A percentile compares a stretch with the other conserved stretches of the same genome.
Evolutionary conservation across 2,888 invertebrate genomes (phyloP).

Genomic region (Folsomia manolachei): DNA sequence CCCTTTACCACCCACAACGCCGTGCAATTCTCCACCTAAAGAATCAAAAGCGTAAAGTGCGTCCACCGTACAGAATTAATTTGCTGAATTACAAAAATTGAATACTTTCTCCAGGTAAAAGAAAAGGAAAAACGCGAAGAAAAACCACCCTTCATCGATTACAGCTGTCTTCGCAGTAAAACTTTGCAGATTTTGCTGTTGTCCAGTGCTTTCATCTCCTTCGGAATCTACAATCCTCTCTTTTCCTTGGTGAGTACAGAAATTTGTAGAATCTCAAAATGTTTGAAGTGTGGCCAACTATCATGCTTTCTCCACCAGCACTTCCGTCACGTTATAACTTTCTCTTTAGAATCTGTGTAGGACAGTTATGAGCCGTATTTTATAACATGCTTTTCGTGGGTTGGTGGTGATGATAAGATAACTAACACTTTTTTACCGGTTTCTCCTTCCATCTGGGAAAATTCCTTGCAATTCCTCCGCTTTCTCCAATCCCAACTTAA

Average conservation of each 20-base stretch:
- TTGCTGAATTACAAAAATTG: too few relatives aligned
- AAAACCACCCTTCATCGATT: slow-evolving; percentile 80
- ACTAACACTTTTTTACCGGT: background rate
- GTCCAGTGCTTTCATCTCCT: slow-evolving; percentile 74
- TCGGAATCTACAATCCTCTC: slow-evolving; percentile 81
- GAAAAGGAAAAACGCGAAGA: slow-evolving; percentile 75
- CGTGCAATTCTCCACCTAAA: slow-evolving; percentile 83
- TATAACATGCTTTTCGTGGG: background rate
- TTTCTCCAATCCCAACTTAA: too few relatives aligned
- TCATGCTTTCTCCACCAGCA: background rate
- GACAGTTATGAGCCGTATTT: slow-evolving; percentile 1
- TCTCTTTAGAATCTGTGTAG: background rate
- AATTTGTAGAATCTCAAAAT: background rate
- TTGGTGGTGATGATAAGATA: too few relatives aligned
- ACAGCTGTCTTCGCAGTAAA: slow-evolving; percentile 75
- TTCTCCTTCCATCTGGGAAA: background rate
- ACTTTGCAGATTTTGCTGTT: slow-evolving; percentile 77
- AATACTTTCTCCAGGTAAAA: slow-evolving; percentile 56
- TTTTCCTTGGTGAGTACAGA: slow-evolving; percentile 67
- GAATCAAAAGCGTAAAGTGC: slow-evolving; percentile 77
- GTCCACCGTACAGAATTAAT: too few relatives aligned
- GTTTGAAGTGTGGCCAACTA: background rate
- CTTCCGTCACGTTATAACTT: background rate
- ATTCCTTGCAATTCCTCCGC: too few relatives aligned
- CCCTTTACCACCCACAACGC: slow-evolving; percentile 81